A percentile compares a stretch with the other conserved stretches of the same genome.
Conservation (phyloP, 2,888 invertebrate species). For the Syrista parreyssii region DNA sequence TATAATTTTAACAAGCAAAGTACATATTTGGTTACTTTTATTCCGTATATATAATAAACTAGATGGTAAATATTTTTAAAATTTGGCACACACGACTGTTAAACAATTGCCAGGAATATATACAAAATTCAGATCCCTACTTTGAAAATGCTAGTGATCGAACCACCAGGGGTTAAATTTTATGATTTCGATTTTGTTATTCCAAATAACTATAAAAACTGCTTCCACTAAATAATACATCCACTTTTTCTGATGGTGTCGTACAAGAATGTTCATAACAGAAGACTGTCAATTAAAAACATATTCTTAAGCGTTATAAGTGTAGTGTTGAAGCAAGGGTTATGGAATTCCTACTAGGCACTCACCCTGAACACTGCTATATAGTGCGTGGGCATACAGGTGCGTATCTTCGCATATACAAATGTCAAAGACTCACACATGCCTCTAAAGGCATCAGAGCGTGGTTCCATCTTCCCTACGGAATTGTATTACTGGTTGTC, state of each 20-base stretch:
- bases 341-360: slow-evolving; percentile 56
- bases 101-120: no score
- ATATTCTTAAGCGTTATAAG: neutral
- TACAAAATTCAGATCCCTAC: no score
- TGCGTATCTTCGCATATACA: neutral
- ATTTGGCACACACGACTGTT: no score
- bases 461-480: slow-evolving; percentile 63
- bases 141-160: no score
- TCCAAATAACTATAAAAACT: neutral
- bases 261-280: neutral
- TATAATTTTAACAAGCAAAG: no score
- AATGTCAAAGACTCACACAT: slow-evolving; percentile 35
- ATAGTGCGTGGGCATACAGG: slow-evolving; percentile 11
- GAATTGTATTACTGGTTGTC: neutral
- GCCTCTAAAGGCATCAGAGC: slow-evolving; percentile 60
- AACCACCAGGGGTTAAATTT: neutral
- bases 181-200: neutral
- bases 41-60: no score
- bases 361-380: slow-evolving; percentile 61
- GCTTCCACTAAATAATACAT: neutral
- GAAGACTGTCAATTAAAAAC: neutral
- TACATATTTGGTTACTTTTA: no score
- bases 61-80: no score
- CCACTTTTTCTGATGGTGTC: neutral
- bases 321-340: slow-evolving; percentile 37